Conservation (phyloP, 2,888 invertebrate species). For the Heterodera filipjevi region DNA sequence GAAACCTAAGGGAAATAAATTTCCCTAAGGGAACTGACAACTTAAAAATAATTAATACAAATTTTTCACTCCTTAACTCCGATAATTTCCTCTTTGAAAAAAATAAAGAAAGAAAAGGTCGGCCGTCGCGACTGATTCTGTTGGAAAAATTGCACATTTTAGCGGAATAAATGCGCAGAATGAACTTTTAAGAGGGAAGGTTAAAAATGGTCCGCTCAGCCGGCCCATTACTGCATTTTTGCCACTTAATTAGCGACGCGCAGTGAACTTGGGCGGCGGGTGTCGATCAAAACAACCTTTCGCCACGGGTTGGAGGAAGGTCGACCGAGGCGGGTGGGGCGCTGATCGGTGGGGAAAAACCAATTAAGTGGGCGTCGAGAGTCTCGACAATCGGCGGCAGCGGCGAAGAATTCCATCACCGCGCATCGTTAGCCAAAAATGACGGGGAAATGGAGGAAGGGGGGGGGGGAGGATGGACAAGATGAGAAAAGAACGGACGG, state of each 20-base stretch:
- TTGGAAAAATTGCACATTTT: slow-evolving; percentile 2
- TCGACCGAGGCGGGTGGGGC: background rate
- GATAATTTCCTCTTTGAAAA: background rate
- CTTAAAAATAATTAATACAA: no score
- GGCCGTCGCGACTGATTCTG: background rate
- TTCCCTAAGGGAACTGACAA: background rate
- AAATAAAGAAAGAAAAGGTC: background rate
- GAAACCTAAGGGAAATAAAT: no score
- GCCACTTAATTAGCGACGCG: background rate
- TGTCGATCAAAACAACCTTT: slow-evolving; percentile 8
- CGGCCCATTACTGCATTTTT: background rate
- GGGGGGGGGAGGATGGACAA: background rate
- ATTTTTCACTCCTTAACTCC: no score
- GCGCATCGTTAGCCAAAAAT: slow-evolving; percentile 1
- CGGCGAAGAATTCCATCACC: slow-evolving; percentile 6
- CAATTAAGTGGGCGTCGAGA: slow-evolving; percentile 5
- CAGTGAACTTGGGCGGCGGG: background rate
- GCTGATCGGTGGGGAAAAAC: background rate
- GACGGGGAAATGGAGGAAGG: background rate
- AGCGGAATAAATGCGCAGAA: background rate
- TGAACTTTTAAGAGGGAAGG: background rate
- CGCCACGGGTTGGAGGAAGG: background rate
- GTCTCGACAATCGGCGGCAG: background rate
- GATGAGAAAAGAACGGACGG: background rate
- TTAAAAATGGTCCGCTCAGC: background rate